Base-by-base conservation (phyloP, 2,888 invertebrate genomes). In the Corythucha ciliata region DNA sequence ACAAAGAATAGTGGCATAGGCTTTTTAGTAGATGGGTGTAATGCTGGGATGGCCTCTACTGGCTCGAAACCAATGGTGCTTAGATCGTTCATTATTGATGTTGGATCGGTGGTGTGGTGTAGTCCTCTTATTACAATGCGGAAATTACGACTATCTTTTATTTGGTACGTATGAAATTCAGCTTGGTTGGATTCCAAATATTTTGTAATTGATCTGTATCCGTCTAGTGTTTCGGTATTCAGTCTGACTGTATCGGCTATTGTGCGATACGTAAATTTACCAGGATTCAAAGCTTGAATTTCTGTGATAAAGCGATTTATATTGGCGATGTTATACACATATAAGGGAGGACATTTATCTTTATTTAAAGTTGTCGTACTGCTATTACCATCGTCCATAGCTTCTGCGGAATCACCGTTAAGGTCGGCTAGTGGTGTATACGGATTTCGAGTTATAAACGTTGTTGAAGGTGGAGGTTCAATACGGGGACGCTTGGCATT, bases 251-350 rank as follows among this genome's bases (percentile, higher is more conserved):
- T 18, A n/a, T 27, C 7, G 3, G 32, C 45, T 29, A 25, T 22
- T 21, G 47, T 14, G 18, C 36, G 47, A 36, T 47, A 18, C 16
- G 34, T 36, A 29, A 46, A 58, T n/a, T 47, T 65, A 66, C 57
- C 63, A 65, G 64, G 21, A 16, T 36, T 24, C n/a, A 46, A 1
- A 14, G 1, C 26, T 22, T 36, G 33, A 16, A 46, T 14, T 8
- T 33, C 21, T 16, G 10, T 10, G n/a, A 46, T 22, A 22, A 46
- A 46, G 16, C 24, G 26, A 26, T 46, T 46, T 3, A 46, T 46
- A 18, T 46, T 46, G 10, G 12, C 24, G 16, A 46, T 36, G 36
- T 46, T 46, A n/a, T 46, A 34, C 10, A 46, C 25, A 25, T 34
- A 46, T n/a, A 46, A 22, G 22, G 46, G 46, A 10, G 46, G 46